Evolutionary conservation across 2,888 invertebrate species (phyloP).

Genomic region (Coelogynopora nodosa): DNA sequence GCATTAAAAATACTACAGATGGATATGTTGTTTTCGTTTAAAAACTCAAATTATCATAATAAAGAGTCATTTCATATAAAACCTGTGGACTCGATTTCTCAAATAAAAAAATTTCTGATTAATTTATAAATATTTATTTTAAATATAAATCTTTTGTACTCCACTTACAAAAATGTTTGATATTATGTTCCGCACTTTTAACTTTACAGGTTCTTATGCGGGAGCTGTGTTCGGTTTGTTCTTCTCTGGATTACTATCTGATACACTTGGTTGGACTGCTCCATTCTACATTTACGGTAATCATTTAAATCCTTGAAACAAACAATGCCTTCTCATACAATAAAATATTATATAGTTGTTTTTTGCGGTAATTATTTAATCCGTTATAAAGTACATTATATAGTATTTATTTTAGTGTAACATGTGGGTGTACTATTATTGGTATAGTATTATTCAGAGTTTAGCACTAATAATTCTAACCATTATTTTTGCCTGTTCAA

Average conservation of each 20-base stretch:
- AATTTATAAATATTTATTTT: not conserved
- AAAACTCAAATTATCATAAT: not conserved
- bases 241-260: constrained; percentile 83
- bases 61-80: not conserved
- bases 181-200: not conserved
- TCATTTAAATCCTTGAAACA: too few relatives aligned
- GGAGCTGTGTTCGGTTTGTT: constrained; percentile 92
- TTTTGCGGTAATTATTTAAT: too few relatives aligned
- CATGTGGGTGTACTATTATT: too few relatives aligned
- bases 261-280: constrained; percentile 80
- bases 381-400: too few relatives aligned
- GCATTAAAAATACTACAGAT: too few relatives aligned
- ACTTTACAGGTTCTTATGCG: constrained; percentile 75
- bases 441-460: too few relatives aligned
- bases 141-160: not conserved
- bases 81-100: not conserved
- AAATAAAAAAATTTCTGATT: not conserved
- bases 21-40: too few relatives aligned
- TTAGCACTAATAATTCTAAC: too few relatives aligned
- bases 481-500: too few relatives aligned
- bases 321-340: too few relatives aligned
- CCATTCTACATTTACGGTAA: constrained; percentile 94
- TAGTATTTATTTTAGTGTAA: too few relatives aligned
- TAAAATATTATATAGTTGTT: too few relatives aligned
- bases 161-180: not conserved